phyloP scores from a whole-genome alignment of 2,113 vertebrate genomes.

The Anthoscopus minutus region DNA sequence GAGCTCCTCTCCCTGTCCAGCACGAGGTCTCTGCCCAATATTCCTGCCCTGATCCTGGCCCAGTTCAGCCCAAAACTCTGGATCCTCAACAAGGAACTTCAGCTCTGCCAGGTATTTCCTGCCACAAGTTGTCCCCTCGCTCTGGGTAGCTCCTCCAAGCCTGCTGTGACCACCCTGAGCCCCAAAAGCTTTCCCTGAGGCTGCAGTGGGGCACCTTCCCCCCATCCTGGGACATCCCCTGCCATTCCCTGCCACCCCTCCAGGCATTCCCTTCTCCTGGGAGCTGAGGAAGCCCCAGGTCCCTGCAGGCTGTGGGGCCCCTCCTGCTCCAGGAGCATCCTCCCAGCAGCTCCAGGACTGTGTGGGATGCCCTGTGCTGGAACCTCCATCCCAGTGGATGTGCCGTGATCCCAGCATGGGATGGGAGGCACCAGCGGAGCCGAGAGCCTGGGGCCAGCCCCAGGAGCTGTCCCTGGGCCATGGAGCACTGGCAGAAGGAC shows the following conservation, averaged over 20 bases:
- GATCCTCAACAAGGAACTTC: background rate
- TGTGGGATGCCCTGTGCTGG: rapidly evolving
- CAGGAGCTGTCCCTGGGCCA: background rate
- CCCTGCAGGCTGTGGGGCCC: background rate
- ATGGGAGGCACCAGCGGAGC: rapidly evolving
- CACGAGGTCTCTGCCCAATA: background rate
- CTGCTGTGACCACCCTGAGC: rapidly evolving
- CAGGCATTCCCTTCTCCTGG: background rate
- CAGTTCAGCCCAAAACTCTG: background rate
- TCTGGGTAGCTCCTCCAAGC: background rate
- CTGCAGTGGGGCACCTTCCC: background rate
- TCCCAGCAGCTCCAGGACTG: rapidly evolving
- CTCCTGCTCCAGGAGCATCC: background rate
- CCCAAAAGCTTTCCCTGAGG: background rate
- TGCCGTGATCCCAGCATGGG: rapidly evolving
- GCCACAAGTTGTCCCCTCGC: background rate
- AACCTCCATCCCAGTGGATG: background rate
- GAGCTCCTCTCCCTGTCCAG: background rate
- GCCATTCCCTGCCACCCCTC: background rate
- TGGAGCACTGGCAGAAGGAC: background rate
- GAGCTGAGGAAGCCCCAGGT: background rate
- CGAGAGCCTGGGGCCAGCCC: rapidly evolving
- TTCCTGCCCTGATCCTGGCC: background rate
- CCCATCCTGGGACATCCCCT: rapidly evolving
- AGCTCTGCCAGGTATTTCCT: background rate